Evolutionary conservation across 2,113 vertebrate genomes (phyloP), one percentile per base, ranked within the genome.

Genomic region (Tympanuchus pallidicinctus): DNA sequence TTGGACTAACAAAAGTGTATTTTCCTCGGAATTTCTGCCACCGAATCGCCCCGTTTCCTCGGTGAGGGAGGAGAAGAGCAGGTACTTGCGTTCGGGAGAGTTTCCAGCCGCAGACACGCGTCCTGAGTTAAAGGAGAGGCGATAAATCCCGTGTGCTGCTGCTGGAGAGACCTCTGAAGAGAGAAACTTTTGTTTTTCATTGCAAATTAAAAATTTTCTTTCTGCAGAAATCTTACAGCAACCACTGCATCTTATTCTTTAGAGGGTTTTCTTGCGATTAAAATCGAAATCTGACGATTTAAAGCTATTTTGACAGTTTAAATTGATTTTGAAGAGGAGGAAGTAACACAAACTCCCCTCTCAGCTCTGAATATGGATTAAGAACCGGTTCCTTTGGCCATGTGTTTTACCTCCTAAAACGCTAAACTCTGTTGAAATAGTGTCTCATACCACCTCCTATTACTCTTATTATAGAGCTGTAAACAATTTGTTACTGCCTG

Each of bases 1-100:
- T 98, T 95, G 82, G 93, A 90, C 94, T 95, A 61, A 96, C 97
- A 98, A 98, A 98, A 97, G 93, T 92, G 90, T 86, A 22, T 97
- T 96, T 98, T 98, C 94, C 83, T 93, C 93, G 52, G 90, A 94
- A 96, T 94, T 95, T 93, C 80, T 94, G 70, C 70, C 30, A 94
- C 91, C 82, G 86, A 96, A 93, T 95, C 65, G 70, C 18, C 90
- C 86, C 13, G 0, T 95, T 94, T 97, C 82, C 70, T 45, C 63
- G 16, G 47, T 91, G 79, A 69, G 79, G 88, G 36, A 73, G 66
- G 27, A 81, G 70, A 92, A 96, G 82, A 94, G 79, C 88, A 94
- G 91, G 93, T 94, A 95, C 90, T 96, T 97, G 93, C 93, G 92
- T 88, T 93, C 96, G 88, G 94, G 94, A 95, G 85, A 95, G 80